Evolutionary conservation across 1,140 invertebrate species (phyloP), one percentile per base, ranked within the genome.

Genomic region (Whitmania pigra): DNA sequence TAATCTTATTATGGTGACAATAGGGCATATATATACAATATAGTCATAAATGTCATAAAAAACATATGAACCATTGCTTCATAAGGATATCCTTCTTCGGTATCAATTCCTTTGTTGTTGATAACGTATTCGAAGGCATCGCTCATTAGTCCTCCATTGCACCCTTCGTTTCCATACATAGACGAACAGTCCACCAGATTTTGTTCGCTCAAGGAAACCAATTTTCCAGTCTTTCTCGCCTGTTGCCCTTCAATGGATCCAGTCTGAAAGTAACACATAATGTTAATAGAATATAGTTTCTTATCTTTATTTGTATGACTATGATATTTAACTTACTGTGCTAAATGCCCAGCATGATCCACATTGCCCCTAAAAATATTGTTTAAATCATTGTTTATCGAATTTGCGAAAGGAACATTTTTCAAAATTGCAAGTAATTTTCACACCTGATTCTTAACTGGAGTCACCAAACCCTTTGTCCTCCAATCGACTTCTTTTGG

Each of bases 331-430:
- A 63, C 36, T 68, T 22, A 68, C 70, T 15, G 88, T 81, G 75
- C 89, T 90, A 83, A 95, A 94, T 74, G 91, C 87, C 92, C 91
- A 95, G 84, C 92, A 94, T 18, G 90, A 92, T 74, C 92, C 92
- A 82, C 93, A 94, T 78, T 89, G 87, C 69, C 77, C 77, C 80
- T 78, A 49, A 49, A 49, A 49, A 15, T 49, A n/a, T n/a, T n/a
- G n/a, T n/a, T n/a, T n/a, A 49, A 49, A 11, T 49, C 15, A 15
- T 49, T 49, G 9, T 11, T 49, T 49, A 15, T 49, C 2, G 49
- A 74, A 63, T 5, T 36, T 6, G 31, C 31, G 31, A 49, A 49
- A 15, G 43, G 43, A 43, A 43, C 43, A 15, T 7, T 49, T 49
- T 49, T 49, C 6, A 36, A 3, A 49, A 49, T 15, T 49, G 13